A percentile compares a stretch with the other conserved stretches of the same genome.
Evolutionary conservation across 1,140 invertebrate genomes (phyloP).

Genomic region (Micrasema minimum): DNA sequence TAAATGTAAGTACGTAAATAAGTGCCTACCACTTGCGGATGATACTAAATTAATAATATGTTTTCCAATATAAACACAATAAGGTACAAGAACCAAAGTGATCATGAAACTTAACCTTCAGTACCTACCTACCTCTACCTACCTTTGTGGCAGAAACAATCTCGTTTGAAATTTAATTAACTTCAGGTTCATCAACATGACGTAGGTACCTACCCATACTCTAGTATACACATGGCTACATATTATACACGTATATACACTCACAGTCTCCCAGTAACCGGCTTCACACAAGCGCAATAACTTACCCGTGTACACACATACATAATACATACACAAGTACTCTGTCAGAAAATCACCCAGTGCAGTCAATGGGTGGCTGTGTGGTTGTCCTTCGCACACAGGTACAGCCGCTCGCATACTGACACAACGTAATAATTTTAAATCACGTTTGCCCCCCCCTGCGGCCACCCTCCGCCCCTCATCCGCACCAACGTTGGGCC

Average conservation of each 20-base stretch:
- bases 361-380: constrained; percentile 39
- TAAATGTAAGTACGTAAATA: too few species aligned
- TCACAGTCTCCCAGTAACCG: constrained; percentile 5
- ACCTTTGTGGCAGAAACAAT: constrained; percentile 11
- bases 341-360: constrained; percentile 38
- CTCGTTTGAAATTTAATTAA: constrained; percentile 35
- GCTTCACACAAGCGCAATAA: constrained; percentile 7
- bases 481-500: constrained; percentile 5
- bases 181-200: constrained; percentile 32
- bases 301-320: not conserved
- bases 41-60: not conserved
- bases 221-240: too few species aligned
- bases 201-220: too few species aligned
- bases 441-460: constrained; percentile 38
- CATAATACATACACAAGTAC: constrained; percentile 2
- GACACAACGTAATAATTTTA: constrained; percentile 42
- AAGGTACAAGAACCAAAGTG: too few species aligned
- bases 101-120: not conserved
- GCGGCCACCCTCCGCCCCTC: not conserved
- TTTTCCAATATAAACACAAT: not conserved
- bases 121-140: too few species aligned
- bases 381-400: constrained; percentile 22
- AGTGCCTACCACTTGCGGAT: not conserved
- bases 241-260: too few species aligned
- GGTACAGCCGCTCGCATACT: constrained; percentile 7